Evolutionary conservation across 2,113 vertebrate genomes (phyloP).

Genomic region (Rhabdomys dilectus): DNA sequence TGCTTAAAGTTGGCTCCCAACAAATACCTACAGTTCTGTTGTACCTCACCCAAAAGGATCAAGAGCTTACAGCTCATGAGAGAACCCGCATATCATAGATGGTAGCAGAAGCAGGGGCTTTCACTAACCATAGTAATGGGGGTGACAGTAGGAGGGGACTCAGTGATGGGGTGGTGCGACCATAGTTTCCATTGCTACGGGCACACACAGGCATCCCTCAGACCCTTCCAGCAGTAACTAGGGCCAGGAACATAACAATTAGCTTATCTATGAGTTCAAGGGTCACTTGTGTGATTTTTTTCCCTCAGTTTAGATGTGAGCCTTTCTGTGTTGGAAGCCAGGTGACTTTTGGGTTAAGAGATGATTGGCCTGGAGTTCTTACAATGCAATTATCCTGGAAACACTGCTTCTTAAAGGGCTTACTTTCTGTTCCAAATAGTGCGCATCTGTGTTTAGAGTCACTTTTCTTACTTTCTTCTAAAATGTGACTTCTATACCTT

Average conservation of each 20-base stretch:
- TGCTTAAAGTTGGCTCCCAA: too few relatives aligned
- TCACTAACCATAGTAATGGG: background rate
- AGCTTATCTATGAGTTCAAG: background rate
- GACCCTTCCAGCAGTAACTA: background rate
- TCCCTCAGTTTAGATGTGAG: constrained; percentile 38
- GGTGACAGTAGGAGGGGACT: too few relatives aligned
- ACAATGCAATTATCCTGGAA: constrained; percentile 53
- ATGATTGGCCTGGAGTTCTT: background rate
- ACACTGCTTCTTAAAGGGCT: constrained; percentile 40
- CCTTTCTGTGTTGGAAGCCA: background rate
- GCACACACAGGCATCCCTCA: background rate
- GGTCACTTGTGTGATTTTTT: background rate
- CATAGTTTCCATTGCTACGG: rapidly evolving
- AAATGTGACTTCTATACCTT: constrained; percentile 41
- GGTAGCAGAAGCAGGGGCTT: background rate
- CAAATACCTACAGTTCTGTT: background rate
- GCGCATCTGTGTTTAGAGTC: constrained; percentile 31
- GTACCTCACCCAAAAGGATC: background rate
- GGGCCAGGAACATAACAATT: background rate
- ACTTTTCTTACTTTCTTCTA: background rate
- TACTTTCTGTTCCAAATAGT: constrained; percentile 55
- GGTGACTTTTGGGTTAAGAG: constrained; percentile 53
- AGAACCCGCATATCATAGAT: background rate
- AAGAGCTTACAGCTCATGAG: background rate
- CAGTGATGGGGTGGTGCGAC: background rate